Conservation (phyloP, 1,140 invertebrate genomes). For the Hylyphantes graminicola region DNA sequence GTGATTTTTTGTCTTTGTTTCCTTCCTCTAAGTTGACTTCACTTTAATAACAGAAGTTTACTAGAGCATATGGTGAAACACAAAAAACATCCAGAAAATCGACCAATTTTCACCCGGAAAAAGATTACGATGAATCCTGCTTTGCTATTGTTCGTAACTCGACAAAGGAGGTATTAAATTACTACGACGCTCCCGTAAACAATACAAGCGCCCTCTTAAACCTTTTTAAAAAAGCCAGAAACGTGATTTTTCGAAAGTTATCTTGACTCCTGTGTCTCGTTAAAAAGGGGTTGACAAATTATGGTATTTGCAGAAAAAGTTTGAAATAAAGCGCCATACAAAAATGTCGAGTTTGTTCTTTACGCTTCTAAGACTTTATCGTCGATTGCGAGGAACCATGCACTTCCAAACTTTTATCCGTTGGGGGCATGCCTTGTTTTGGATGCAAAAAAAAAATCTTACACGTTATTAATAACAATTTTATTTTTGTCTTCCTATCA, state of each 20-base stretch:
- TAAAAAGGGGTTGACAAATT: slow-evolving; percentile 53
- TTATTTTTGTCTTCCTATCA: neutral
- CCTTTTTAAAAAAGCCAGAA: slow-evolving; percentile 40
- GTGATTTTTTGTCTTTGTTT: slow-evolving; percentile 10
- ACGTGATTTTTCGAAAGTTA: slow-evolving; percentile 55
- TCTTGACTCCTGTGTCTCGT: slow-evolving; percentile 36
- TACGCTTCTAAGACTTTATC: slow-evolving; percentile 29
- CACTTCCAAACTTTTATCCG: neutral
- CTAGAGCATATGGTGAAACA: slow-evolving; percentile 11
- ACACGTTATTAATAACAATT: too few species aligned
- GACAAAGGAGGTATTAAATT: slow-evolving; percentile 48
- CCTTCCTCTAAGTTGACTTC: neutral
- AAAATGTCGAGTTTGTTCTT: slow-evolving; percentile 40
- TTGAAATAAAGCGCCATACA: slow-evolving; percentile 27
- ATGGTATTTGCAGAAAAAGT: slow-evolving; percentile 42
- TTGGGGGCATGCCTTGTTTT: slow-evolving; percentile 3
- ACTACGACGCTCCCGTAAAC: slow-evolving; percentile 37
- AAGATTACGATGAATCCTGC: slow-evolving; percentile 13
- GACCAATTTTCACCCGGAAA: slow-evolving; percentile 7
- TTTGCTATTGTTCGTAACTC: slow-evolving; percentile 27
- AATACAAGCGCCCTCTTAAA: slow-evolving; percentile 17
- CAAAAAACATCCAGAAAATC: slow-evolving; percentile 8
- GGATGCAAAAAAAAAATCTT: neutral
- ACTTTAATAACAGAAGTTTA: slow-evolving; percentile 39
- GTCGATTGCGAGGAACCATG: slow-evolving; percentile 4